phyloP scores from a whole-genome alignment of 2,888 invertebrate species.

The Adelognathus sp. region DNA sequence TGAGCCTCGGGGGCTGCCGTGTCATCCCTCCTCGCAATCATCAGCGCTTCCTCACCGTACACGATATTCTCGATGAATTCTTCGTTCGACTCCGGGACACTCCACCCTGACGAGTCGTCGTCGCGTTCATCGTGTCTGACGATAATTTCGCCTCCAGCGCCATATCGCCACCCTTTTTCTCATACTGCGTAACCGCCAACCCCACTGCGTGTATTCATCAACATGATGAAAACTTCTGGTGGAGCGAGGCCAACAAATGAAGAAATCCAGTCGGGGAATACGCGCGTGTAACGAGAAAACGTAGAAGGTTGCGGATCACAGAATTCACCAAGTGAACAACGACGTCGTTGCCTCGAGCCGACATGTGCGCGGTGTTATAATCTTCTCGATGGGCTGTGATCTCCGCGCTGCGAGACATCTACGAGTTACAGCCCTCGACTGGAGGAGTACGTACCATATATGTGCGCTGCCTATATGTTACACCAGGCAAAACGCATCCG shows the following conservation, averaged over 20 bases:
- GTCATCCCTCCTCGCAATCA: slow-evolving; percentile 3
- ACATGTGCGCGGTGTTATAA: slow-evolving; percentile 38
- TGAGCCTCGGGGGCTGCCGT: not conserved
- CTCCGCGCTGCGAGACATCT: not conserved
- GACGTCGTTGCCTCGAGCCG: slow-evolving; percentile 26
- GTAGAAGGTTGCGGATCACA: slow-evolving; percentile 20
- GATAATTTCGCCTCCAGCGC: slow-evolving; percentile 32
- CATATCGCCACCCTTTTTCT: slow-evolving; percentile 11
- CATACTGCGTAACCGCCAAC: not conserved
- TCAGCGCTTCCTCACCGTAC: slow-evolving; percentile 13
- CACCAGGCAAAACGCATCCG: slow-evolving; percentile 39
- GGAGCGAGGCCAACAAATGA: slow-evolving; percentile 42
- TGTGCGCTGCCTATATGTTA: slow-evolving; percentile 22
- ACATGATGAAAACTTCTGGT: slow-evolving; percentile 50
- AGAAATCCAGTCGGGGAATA: slow-evolving; percentile 23
- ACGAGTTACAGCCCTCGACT: slow-evolving; percentile 18
- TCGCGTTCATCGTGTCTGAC: not conserved
- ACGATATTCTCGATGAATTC: slow-evolving; percentile 51
- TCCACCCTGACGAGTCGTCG: slow-evolving; percentile 31
- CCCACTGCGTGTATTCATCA: slow-evolving; percentile 52
- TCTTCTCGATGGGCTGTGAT: slow-evolving; percentile 31
- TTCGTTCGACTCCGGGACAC: not conserved
- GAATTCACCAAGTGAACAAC: slow-evolving; percentile 26
- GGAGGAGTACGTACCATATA: slow-evolving; percentile 28
- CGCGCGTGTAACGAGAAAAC: slow-evolving; percentile 39